phyloP scores from a whole-genome alignment of 2,888 invertebrate species.

The Nemurella pictetii region DNA sequence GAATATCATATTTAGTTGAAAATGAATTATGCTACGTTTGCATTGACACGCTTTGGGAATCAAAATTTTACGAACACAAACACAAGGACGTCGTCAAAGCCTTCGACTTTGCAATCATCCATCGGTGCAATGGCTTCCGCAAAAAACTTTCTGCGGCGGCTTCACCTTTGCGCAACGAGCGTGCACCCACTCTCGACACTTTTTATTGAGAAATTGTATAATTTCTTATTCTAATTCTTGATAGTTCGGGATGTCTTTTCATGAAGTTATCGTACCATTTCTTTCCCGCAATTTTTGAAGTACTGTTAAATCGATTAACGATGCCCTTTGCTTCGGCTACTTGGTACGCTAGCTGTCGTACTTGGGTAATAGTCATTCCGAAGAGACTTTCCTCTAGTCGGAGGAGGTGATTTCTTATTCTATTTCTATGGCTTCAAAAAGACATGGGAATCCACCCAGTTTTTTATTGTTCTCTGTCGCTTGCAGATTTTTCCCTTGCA shows the following conservation, averaged over 20 bases:
- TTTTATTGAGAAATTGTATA: conserved; percentile 41
- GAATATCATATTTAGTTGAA: too few relatives aligned
- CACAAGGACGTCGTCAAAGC: too few relatives aligned
- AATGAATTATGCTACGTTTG: too few relatives aligned
- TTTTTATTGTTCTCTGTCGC: not conserved
- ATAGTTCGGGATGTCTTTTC: conserved; percentile 40
- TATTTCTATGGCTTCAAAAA: conserved; percentile 10
- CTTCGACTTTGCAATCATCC: too few relatives aligned
- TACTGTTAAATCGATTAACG: conserved; percentile 41
- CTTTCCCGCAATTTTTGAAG: conserved; percentile 41
- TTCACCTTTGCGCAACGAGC: too few relatives aligned
- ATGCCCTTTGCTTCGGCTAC: conserved; percentile 40
- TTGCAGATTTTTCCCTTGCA: not conserved
- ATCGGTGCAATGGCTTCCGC: too few relatives aligned
- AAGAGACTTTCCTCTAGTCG: conserved; percentile 31
- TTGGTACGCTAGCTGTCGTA: conserved; percentile 42
- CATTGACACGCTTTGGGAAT: too few relatives aligned
- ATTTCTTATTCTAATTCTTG: conserved; percentile 41
- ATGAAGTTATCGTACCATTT: conserved; percentile 42
- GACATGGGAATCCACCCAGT: not conserved
- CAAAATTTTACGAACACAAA: too few relatives aligned
- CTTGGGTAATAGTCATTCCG: conserved; percentile 38
- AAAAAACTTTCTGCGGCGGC: too few relatives aligned
- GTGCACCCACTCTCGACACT: conserved; percentile 40
- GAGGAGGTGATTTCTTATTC: conserved; percentile 10